phyloP scores from a whole-genome alignment of 37 sponge, comb jelly and placozoan genomes.

The Lycopodina hypogea region DNA sequence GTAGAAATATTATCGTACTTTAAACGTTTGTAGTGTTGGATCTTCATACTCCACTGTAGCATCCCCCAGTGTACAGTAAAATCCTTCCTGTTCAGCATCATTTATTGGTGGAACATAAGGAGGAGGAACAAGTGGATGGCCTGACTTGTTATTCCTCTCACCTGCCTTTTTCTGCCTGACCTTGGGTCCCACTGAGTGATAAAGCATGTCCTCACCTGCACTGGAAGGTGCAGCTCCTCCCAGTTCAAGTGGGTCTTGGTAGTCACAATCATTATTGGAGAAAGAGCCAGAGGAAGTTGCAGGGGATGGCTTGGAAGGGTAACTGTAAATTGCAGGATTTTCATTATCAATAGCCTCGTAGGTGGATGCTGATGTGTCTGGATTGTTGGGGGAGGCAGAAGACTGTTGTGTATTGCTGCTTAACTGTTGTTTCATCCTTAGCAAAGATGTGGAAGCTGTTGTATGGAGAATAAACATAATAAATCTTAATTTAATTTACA shows the following conservation, averaged over 20 bases:
- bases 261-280: neutral
- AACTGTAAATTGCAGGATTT: neutral
- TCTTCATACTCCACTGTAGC: neutral
- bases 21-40: conserved; percentile 6
- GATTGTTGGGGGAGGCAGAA: no score
- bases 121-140: neutral
- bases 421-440: no score
- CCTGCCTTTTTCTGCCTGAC: no score
- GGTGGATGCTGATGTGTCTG: neutral
- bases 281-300: no score
- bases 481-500: no score
- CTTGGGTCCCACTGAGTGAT: conserved; percentile 4
- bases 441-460: no score
- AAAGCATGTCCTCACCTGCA: neutral
- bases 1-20: neutral
- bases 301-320: conserved; percentile 21
- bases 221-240: neutral
- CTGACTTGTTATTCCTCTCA: no score
- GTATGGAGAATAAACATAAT: no score
- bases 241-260: neutral
- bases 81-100: neutral
- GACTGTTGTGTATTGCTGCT: no score
- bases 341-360: neutral
- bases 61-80: neutral
- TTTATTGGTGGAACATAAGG: neutral